These are phyloP conservation scores for Falco concolor DNA, from an alignment of 2,797 vertebrate genomes.

Conservation along the genomic window DNA sequence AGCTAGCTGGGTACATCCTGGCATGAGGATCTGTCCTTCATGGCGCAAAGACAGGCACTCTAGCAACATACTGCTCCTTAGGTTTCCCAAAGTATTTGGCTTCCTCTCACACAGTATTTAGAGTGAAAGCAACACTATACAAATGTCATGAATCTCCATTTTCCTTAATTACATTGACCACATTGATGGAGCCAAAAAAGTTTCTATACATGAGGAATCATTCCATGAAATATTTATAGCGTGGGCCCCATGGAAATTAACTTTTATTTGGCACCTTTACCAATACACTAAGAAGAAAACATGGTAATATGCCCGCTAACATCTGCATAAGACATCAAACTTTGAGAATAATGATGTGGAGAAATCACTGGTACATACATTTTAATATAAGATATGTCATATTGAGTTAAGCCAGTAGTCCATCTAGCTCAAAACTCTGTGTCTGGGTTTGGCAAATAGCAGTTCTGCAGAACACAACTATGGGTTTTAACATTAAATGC, in stretches of 20 bases:
- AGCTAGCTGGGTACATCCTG: neutral
- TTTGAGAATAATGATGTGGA: neutral
- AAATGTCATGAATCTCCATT: neutral
- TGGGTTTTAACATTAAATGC: neutral
- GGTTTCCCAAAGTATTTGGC: neutral
- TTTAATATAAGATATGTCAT: neutral
- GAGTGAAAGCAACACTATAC: neutral
- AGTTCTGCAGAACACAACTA: neutral
- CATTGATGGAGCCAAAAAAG: neutral
- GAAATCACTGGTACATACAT: neutral
- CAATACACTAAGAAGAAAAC: neutral
- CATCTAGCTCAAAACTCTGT: neutral
- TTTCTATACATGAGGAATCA: neutral
- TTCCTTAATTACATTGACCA: slow-evolving; percentile 6
- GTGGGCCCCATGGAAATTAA: neutral
- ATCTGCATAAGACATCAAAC: neutral
- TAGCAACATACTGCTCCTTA: neutral
- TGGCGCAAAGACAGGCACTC: neutral
- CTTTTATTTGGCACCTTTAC: neutral
- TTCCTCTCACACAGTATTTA: neutral
- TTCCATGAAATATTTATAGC: neutral
- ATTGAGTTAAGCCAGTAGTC: neutral
- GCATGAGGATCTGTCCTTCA: neutral
- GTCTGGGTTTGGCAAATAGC: neutral
- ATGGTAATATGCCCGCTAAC: neutral